phyloP scores from a whole-genome alignment of 2,797 vertebrate species.

The Poecilia velifera region DNA sequence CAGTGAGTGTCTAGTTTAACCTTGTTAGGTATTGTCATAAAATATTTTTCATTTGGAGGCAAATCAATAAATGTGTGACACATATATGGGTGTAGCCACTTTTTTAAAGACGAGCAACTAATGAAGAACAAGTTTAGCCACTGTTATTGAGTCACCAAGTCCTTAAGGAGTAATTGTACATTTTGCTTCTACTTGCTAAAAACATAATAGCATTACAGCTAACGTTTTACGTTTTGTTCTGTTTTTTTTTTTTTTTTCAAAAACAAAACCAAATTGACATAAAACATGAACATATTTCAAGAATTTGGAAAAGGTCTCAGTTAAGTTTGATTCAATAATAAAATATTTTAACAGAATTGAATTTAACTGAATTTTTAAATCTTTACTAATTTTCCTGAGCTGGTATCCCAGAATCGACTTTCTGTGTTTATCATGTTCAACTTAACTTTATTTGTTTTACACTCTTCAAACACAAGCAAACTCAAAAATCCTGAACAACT shows the following conservation, averaged over 20 bases:
- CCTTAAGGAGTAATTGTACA: conserved; percentile 12
- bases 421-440: background rate
- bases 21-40: conserved; percentile 73
- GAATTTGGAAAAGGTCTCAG: background rate
- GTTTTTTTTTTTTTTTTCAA: background rate
- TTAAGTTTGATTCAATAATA: background rate
- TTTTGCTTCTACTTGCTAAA: conserved; percentile 2
- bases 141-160: conserved; percentile 1
- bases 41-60: conserved; percentile 76
- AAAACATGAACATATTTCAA: background rate
- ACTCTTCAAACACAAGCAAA: background rate
- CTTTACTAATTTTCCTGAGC: background rate
- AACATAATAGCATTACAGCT: background rate
- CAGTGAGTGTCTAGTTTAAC: conserved; percentile 73
- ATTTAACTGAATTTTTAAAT: background rate
- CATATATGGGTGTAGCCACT: conserved; percentile 26
- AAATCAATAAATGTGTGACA: conserved; percentile 77
- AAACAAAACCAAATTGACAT: background rate
- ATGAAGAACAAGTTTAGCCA: conserved; percentile 31
- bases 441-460: background rate
- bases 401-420: background rate
- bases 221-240: background rate
- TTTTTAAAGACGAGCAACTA: conserved; percentile 30
- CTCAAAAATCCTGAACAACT: background rate
- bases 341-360: background rate